Base-by-base conservation (phyloP, 2,888 invertebrate genomes). In the Notocelia uddmanniana region DNA sequence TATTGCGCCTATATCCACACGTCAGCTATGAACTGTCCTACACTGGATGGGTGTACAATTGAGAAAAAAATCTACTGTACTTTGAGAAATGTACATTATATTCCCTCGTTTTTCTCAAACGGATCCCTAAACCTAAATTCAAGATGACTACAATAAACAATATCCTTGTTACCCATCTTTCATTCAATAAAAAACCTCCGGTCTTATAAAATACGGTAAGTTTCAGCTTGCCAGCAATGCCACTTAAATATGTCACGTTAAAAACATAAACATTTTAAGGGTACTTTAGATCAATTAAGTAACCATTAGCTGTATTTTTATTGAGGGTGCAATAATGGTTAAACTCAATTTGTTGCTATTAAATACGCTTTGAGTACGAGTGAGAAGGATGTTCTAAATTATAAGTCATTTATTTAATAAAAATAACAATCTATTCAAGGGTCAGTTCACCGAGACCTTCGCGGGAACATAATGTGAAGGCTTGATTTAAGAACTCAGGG, bases 281-380 rank as follows among this genome's bases (percentile, higher is more conserved):
- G 68, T 68, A 19, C 73, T 63, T 57, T 48, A 45, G 63, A 68
- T 59, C 74, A 63, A 74, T 70, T 68, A 73, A 63, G 73, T 58
- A 55, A 59, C 75, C 75, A 76, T 79, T 79, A 75, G 74, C 67
- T 77, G 75, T 79, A 79, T 79, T 77, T 77, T 77, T 77, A 78
- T 78, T 76, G 69, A 76, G 75, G 76, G 63, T 60, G 72, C 73
- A 63, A 69, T 73, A 69, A 66, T 52, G 62, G 52, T 21, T 73
- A 15, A 55, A 74, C 69, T 67, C 72, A 75, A 69, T 76, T 74
- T 74, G 72, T 75, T 74, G 67, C 73, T 69, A 48, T 69, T 68
- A 59, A 70, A 74, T 59, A 70, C 45, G 54, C 21, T 66, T 15
- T 45, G 19, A 21, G n/a, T 48, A 69, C 13, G n/a, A n/a, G n/a